Conservation (phyloP, 2,888 invertebrate species). For the Drosophila pegasa region DNA sequence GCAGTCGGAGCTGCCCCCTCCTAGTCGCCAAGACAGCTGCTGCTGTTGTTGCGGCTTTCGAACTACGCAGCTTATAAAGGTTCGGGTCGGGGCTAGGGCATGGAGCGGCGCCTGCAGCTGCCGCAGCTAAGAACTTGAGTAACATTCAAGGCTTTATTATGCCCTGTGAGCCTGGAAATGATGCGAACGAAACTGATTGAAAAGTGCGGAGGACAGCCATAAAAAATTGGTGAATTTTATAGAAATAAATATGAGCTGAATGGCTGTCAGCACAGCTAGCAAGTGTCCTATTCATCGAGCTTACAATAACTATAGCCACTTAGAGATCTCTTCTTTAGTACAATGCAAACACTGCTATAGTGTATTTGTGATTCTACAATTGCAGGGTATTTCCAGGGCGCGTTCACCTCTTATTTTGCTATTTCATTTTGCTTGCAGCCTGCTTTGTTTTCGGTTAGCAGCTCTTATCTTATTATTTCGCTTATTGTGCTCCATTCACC, state of each 20-base stretch:
- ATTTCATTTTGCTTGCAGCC: conserved; percentile 27
- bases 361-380: no score
- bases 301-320: no score
- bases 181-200: neutral
- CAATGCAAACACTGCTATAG: neutral
- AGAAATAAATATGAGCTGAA: neutral
- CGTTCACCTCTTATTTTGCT: neutral
- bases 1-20: conserved; percentile 1
- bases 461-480: conserved; percentile 56
- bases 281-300: no score
- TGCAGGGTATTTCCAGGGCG: neutral
- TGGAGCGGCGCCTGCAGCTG: conserved; percentile 14
- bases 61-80: conserved; percentile 41
- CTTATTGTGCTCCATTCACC: conserved; percentile 43
- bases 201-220: neutral
- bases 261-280: no score
- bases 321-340: neutral
- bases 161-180: neutral
- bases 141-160: conserved; percentile 9
- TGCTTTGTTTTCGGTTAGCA: conserved; percentile 30
- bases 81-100: conserved; percentile 9
- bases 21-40: conserved; percentile 2
- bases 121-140: neutral
- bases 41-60: conserved; percentile 33
- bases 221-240: neutral